These are phyloP conservation scores for Bufotes viridis DNA, from an alignment of 2,797 vertebrate species.

Conservation along the genomic window DNA sequence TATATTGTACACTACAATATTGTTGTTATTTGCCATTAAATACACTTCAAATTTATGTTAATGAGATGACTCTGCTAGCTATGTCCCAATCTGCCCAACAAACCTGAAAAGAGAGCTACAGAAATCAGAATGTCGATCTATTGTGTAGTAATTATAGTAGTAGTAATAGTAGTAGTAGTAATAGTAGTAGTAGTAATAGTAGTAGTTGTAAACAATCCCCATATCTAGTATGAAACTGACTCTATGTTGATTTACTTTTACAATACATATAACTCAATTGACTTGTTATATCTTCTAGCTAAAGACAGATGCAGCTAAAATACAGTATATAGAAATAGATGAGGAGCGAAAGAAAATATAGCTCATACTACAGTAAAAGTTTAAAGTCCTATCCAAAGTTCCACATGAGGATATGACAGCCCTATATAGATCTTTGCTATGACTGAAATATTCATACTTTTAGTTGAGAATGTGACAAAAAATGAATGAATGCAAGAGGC, in stretches of 20 bases:
- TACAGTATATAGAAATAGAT: too few relatives aligned
- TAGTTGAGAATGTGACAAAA: conserved; percentile 53
- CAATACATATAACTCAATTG: neutral
- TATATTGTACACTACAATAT: too few relatives aligned
- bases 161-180: neutral
- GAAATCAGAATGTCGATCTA: neutral
- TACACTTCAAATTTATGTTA: neutral
- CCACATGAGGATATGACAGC: neutral
- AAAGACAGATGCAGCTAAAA: neutral
- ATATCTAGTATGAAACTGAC: neutral
- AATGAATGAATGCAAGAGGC: conserved; percentile 46
- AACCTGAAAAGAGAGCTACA: neutral
- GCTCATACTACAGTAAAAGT: neutral
- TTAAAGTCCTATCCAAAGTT: conserved; percentile 4
- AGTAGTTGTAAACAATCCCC: too few relatives aligned
- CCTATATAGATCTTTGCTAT: neutral
- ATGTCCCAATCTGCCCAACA: neutral
- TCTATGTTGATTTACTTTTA: neutral
- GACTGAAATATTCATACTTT: conserved; percentile 43
- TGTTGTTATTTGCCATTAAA: neutral
- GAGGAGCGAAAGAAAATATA: neutral
- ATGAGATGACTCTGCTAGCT: neutral
- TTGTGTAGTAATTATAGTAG: neutral
- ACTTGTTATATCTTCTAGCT: neutral
- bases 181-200: neutral